phyloP scores from a whole-genome alignment of 2,888 invertebrate genomes.

The Himalopsyche anomala region DNA sequence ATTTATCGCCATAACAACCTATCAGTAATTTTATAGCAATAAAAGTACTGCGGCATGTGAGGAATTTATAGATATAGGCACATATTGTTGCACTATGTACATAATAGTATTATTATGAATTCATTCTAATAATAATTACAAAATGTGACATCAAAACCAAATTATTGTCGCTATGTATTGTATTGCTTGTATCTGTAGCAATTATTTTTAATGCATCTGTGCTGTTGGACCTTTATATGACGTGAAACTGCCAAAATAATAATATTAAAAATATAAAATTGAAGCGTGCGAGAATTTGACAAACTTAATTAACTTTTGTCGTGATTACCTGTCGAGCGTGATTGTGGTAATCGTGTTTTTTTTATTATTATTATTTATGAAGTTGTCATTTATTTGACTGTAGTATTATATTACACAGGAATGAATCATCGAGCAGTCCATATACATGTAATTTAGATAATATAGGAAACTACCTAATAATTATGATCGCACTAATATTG shows the following conservation, averaged over 20 bases:
- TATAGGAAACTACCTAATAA: neutral
- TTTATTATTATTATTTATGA: neutral
- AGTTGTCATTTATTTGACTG: neutral
- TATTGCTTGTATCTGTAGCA: neutral
- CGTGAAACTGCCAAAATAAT: neutral
- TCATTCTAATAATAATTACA: too few species aligned
- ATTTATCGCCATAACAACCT: too few species aligned
- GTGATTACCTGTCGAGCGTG: neutral
- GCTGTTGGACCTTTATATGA: neutral
- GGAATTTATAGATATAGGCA: neutral
- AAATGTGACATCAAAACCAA: neutral
- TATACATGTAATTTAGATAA: neutral
- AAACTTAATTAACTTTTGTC: neutral
- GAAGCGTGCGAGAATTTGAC: slow-evolving; percentile 13
- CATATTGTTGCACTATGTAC: neutral
- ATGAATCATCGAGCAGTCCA: neutral
- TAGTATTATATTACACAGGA: neutral
- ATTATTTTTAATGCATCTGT: neutral
- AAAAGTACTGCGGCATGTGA: too few species aligned
- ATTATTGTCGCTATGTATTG: neutral
- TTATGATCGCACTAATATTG: neutral
- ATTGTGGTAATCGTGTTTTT: slow-evolving; percentile 9
- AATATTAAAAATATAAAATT: slow-evolving; percentile 5
- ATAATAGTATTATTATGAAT: neutral
- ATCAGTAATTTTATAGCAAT: too few species aligned